Conservation (phyloP, 2,113 vertebrate species). For the Antigone vipio region DNA sequence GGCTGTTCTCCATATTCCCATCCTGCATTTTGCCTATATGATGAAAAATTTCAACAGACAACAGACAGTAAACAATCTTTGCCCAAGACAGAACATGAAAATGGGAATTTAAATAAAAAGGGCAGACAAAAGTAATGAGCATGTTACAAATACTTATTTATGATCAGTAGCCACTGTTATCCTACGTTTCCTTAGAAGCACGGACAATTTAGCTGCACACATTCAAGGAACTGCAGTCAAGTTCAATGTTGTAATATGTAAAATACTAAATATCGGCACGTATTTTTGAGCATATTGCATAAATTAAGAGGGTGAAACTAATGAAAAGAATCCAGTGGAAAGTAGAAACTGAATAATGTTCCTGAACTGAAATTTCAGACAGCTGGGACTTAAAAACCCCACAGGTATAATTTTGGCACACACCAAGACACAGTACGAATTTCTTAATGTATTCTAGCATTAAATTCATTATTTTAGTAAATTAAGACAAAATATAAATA, state of each 20-base stretch:
- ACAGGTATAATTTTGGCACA: not conserved
- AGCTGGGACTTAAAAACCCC: not conserved
- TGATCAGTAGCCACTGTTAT: not conserved
- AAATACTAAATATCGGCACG: not conserved
- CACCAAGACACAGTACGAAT: rapidly evolving
- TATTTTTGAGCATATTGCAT: not conserved
- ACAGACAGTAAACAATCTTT: conserved; percentile 88
- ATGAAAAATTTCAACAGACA: conserved; percentile 96
- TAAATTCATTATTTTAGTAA: not conserved
- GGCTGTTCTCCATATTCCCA: conserved; percentile 99
- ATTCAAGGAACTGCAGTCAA: not conserved
- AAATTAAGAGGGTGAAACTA: not conserved
- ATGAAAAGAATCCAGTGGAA: not conserved
- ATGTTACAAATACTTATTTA: not conserved
- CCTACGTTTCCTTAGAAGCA: not conserved
- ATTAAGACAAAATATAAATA: not conserved
- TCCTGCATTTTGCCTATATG: conserved; percentile 99
- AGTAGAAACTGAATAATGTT: not conserved
- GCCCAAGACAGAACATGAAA: conserved; percentile 74
- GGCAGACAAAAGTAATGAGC: conserved; percentile 71
- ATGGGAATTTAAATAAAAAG: conserved; percentile 73
- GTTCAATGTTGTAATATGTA: not conserved
- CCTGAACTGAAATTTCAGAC: not conserved
- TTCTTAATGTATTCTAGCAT: not conserved
- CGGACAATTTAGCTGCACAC: not conserved